A percentile compares a stretch with the other conserved stretches of the same genome.
phyloP scores from a whole-genome alignment of 2,113 vertebrate genomes.

The Oreochromis tanganicae region DNA sequence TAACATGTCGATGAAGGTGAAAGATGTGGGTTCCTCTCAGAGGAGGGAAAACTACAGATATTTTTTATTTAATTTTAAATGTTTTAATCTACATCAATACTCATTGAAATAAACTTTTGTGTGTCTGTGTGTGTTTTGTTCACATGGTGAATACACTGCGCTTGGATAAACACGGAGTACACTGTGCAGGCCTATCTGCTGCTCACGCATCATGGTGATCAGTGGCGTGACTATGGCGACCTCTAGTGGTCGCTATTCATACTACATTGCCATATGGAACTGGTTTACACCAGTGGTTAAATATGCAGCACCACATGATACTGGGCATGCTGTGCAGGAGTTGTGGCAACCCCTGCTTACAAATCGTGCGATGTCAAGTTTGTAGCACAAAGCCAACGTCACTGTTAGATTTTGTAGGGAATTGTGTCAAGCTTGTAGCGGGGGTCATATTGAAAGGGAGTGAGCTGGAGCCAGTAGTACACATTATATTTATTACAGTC shows the following conservation, averaged over 20 bases:
- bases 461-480: constrained; percentile 17
- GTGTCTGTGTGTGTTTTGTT: not conserved
- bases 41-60: not conserved
- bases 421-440: constrained; percentile 5
- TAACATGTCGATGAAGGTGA: constrained; percentile 42
- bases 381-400: constrained; percentile 16
- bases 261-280: constrained; percentile 50
- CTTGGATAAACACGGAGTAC: not conserved
- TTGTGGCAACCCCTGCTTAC: constrained; percentile 54
- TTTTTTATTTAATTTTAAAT: not conserved
- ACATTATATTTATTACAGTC: constrained; percentile 45
- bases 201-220: not conserved
- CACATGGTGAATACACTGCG: not conserved
- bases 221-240: constrained; percentile 45
- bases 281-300: constrained; percentile 64
- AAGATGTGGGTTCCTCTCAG: not conserved
- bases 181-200: not conserved
- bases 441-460: constrained; percentile 19
- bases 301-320: constrained; percentile 53
- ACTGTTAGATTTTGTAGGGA: constrained; percentile 20
- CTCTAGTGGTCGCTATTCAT: constrained; percentile 29
- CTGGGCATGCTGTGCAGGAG: constrained; percentile 63
- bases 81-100: not conserved
- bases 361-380: constrained; percentile 47
- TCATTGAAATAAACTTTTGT: not conserved